Percentiles rank a stretch among this genome's conserved stretches.
phyloP scores from a whole-genome alignment of 1,140 invertebrate species.

The Drosophila repleta region DNA sequence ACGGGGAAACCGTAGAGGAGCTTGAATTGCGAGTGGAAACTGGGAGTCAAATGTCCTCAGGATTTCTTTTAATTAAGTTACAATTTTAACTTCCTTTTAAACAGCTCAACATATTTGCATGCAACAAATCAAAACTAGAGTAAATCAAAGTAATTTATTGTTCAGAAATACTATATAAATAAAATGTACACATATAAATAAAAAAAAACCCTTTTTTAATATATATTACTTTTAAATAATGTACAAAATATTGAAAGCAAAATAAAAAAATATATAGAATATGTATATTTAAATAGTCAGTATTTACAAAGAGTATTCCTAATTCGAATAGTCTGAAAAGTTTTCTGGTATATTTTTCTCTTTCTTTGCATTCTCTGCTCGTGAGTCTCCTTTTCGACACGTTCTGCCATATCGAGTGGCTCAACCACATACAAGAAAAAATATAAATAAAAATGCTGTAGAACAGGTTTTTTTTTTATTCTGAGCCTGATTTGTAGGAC shows the following conservation, averaged over 20 bases:
- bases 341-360: constrained; percentile 30
- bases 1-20: neutral
- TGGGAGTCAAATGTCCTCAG: neutral
- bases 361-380: constrained; percentile 23
- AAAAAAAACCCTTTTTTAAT: too few relatives aligned
- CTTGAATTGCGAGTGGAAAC: neutral
- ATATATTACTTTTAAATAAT: too few relatives aligned
- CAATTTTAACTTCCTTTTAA: too few relatives aligned
- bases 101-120: too few relatives aligned
- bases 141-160: too few relatives aligned
- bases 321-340: constrained; percentile 22
- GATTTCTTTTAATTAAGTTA: neutral
- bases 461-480: constrained; percentile 70
- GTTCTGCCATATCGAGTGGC: constrained; percentile 49
- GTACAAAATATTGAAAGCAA: too few relatives aligned
- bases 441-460: constrained; percentile 62
- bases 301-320: constrained; percentile 7
- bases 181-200: too few relatives aligned
- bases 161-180: too few relatives aligned
- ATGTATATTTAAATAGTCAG: neutral
- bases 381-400: constrained; percentile 40
- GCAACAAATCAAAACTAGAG: too few relatives aligned
- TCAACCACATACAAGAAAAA: constrained; percentile 21
- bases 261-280: neutral
- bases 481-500: constrained; percentile 28